Evolutionary conservation across 2,113 vertebrate genomes (phyloP).

Genomic region (Leptocoma aspasia): DNA sequence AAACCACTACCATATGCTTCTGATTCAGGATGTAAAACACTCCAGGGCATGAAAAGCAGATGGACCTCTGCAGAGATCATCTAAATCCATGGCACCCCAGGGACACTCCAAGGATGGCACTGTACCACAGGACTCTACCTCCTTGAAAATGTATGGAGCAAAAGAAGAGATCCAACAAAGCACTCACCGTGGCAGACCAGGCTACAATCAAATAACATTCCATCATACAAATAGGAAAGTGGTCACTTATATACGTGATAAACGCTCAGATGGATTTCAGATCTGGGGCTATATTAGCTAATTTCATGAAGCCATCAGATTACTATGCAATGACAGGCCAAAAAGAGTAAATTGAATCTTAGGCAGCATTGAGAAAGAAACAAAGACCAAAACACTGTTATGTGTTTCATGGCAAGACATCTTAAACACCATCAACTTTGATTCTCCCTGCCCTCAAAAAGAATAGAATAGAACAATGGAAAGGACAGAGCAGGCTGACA

Average conservation of each 20-base stretch:
- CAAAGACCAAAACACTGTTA: not conserved
- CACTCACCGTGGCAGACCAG: not conserved
- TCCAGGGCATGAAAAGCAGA: not conserved
- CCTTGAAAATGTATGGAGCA: rapidly evolving
- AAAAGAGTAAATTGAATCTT: not conserved
- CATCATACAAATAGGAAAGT: not conserved
- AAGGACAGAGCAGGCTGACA: not conserved
- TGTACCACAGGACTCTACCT: not conserved
- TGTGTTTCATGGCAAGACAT: not conserved
- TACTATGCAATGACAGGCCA: not conserved
- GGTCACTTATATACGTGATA: too few relatives aligned
- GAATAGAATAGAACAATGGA: not conserved
- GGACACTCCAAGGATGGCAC: not conserved
- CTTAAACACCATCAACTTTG: not conserved
- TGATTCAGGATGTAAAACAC: not conserved
- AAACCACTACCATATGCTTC: not conserved
- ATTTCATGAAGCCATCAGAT: not conserved
- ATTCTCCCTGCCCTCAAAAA: not conserved
- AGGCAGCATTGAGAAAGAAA: not conserved
- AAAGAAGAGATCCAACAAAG: not conserved
- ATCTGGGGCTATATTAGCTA: not conserved
- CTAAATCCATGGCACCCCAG: not conserved
- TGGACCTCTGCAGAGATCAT: not conserved
- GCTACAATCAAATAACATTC: not conserved
- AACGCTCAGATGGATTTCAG: not conserved